Evolutionary conservation across 2,888 invertebrate species (phyloP), one percentile per base, ranked within the genome.

Genomic region (Parnassius apollo): DNA sequence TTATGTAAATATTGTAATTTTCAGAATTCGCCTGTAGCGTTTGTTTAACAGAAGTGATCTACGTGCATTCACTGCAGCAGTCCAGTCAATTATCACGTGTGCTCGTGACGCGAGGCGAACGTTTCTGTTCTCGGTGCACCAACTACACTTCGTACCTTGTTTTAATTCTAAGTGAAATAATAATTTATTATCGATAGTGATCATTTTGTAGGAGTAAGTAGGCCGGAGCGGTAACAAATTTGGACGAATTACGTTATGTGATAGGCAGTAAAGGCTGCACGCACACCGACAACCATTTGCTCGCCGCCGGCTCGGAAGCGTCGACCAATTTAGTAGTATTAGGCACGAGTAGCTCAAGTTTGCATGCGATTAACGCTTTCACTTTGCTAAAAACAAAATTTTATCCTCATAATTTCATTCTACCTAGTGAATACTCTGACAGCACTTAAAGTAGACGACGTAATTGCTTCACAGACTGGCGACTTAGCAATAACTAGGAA

Each of bases 171-270:
- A 89, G 85, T 77, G 77, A 84, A 89, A 51, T 63, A 88, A 86
- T 89, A 88, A 90, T 90, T 91, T 91, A 91, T 90, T 91, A 78
- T 86, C 85, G 83, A 90, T 91, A 91, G 89, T 80, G 83, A 89
- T 86, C 88, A 90, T 91, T 91, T 88, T 73, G 88, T 91, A 91
- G 89, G 75, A 82, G 75, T 91, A 91, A 91, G 91, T 91, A 91
- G 91, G 88, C 87, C 85, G 86, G 85, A 87, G 82, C 81, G 88
- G 80, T 88, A 90, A 89, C 85, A 83, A 90, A 89, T 91, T 90
- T 86, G 85, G 86, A 90, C 85, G 89, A 88, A 88, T 84, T 88
- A 85, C 80, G 81, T 86, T 80, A 81, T 90, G 89, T 88, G 90
- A 90, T 89, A 90, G 84, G 82, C 81, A 78, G 81, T 76, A 75